A percentile compares a stretch with the other conserved stretches of the same genome.
These are phyloP conservation scores for Drosophila parabipectinata DNA, from an alignment of 1,140 invertebrate genomes.

Conservation along the genomic window DNA sequence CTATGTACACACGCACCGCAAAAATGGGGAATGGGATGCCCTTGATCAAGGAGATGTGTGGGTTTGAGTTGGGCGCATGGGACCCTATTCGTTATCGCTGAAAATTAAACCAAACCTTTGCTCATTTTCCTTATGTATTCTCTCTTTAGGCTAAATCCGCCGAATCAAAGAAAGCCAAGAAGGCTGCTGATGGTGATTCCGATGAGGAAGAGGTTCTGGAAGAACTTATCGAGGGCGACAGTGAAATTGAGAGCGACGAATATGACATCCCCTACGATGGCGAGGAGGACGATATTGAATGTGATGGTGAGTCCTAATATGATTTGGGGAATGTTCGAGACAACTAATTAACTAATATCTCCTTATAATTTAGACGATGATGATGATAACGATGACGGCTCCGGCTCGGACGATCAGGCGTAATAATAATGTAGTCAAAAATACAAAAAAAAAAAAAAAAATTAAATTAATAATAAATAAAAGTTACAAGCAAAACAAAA, in stretches of 20 bases:
- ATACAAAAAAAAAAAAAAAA: constrained; percentile 72
- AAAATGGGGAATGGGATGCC: constrained; percentile 43
- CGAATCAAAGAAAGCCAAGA: constrained; percentile 84
- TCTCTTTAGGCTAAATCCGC: constrained; percentile 77
- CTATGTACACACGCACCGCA: constrained; percentile 45
- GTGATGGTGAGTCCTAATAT: constrained; percentile 66
- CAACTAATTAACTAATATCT: constrained; percentile 7
- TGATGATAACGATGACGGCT: constrained; percentile 83
- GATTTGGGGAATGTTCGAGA: background rate
- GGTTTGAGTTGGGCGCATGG: constrained; percentile 57
- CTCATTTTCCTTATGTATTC: constrained; percentile 17
- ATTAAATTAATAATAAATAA: constrained; percentile 82
- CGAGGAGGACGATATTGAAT: constrained; percentile 82
- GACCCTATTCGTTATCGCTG: constrained; percentile 28
- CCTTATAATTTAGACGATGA: constrained; percentile 66
- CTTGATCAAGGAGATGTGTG: constrained; percentile 80
- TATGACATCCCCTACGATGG: constrained; percentile 83
- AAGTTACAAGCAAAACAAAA: constrained; percentile 75
- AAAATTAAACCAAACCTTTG: constrained; percentile 1
- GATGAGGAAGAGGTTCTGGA: constrained; percentile 79
- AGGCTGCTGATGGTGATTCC: constrained; percentile 79
- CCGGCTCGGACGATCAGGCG: constrained; percentile 83
- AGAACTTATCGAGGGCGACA: constrained; percentile 80
- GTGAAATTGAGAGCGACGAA: constrained; percentile 83
- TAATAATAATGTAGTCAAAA: constrained; percentile 84